phyloP scores from a whole-genome alignment of 2,113 vertebrate species.

The Otolemur garnettii region DNA sequence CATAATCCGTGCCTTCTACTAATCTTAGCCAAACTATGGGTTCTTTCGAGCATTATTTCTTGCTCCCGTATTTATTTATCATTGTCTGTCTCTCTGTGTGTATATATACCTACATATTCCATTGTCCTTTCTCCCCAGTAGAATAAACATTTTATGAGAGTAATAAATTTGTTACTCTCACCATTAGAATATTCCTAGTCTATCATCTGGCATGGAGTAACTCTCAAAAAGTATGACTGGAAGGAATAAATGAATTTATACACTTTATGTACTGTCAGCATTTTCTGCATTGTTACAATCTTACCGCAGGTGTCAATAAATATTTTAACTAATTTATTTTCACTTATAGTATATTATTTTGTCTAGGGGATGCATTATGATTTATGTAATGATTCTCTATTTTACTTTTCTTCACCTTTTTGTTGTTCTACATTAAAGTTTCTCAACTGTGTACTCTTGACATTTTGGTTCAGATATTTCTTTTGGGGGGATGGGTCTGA shows the following conservation, averaged over 20 bases:
- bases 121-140: background rate
- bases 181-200: background rate
- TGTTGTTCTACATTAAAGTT: background rate
- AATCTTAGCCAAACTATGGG: background rate
- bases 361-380: background rate
- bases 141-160: background rate
- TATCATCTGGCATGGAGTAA: background rate
- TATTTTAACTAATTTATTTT: slow-evolving; percentile 27
- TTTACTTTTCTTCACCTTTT: background rate
- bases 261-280: background rate
- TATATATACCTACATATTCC: background rate
- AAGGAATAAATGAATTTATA: background rate
- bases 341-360: background rate
- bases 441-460: background rate
- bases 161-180: background rate
- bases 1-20: background rate
- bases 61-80: background rate
- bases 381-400: background rate
- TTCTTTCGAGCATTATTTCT: background rate
- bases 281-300: background rate
- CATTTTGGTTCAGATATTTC: background rate
- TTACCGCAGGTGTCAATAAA: background rate
- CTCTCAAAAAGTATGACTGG: slow-evolving; percentile 14
- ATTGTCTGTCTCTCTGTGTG: background rate
- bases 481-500: background rate